Base-by-base conservation (phyloP, 2,113 vertebrate species). In the Oryzias woworae region DNA sequence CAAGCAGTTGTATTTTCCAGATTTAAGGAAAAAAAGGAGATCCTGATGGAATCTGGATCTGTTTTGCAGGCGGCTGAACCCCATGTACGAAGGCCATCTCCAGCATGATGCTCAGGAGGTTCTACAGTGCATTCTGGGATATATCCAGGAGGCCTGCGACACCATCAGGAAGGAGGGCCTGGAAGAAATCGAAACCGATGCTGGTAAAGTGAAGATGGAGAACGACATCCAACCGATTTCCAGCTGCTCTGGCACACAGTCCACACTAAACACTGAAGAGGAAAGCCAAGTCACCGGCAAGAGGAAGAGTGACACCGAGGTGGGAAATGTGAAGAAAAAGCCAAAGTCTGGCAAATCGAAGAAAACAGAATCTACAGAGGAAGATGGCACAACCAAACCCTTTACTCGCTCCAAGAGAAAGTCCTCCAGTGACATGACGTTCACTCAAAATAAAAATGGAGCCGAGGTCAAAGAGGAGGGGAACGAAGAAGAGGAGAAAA, bases 51-150 rank as follows among this genome's bases (percentile, higher is more conserved):
- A 12, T 12, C 0, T 2, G 12, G 36, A 5, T 28, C 36, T 36
- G 36, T 36, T 56, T 28, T 69, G 5, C 83, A 99, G 97, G 89
- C 95, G 95, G 77, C 92, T 99, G 69, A 99, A 99, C 86, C 96
- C 97, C 15, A 99, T 99, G 97, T 99, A 99, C 18, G 96, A 98
- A 78, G 97, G 97, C 36, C 96, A 95, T 84, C 89, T 98, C 64
- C 97, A 99, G 81, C 97, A 99, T 7, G 97, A 99, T 56, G 97
- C 97, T 55, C 97, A 99, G 85, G 97, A 99, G 70, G 96, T 98
- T 49, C 88, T 99, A 67, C 96, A 98, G 83, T 99, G 96, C 81
- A 98, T 99, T 60, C 84, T 99, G 87, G 95, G 94, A 18, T 96
- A 97, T 69, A 94, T 99, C 61, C 95, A 98, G 78, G 97, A 98